A percentile compares a stretch with the other conserved stretches of the same genome.
Evolutionary conservation across 2,797 vertebrate genomes (phyloP).

Genomic region (Brachymystax lenok): DNA sequence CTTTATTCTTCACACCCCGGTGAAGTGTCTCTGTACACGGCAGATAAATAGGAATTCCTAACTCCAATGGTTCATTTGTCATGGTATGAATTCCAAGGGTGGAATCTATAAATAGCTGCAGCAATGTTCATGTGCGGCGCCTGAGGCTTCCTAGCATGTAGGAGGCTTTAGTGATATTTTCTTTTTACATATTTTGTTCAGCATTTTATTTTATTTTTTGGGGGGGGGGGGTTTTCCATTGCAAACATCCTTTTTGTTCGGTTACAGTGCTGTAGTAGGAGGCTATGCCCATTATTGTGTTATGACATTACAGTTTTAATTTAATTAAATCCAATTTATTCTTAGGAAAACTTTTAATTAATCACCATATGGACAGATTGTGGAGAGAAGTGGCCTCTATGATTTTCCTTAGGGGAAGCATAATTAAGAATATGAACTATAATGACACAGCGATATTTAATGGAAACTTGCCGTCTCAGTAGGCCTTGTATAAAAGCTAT

Average conservation of each 20-base stretch:
- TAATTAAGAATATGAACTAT: slow-evolving; percentile 88
- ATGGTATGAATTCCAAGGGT: slow-evolving; percentile 85
- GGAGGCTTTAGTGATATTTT: slow-evolving; percentile 86
- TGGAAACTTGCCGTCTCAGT: slow-evolving; percentile 81
- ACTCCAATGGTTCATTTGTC: slow-evolving; percentile 86
- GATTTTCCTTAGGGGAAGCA: slow-evolving; percentile 81
- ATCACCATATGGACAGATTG: slow-evolving; percentile 84
- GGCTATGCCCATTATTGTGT: slow-evolving; percentile 82
- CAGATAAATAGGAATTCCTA: slow-evolving; percentile 85
- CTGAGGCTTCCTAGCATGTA: slow-evolving; percentile 81
- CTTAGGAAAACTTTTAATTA: slow-evolving; percentile 89
- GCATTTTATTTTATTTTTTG: slow-evolving; percentile 65
- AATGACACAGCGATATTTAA: slow-evolving; percentile 81
- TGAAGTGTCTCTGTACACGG: slow-evolving; percentile 77
- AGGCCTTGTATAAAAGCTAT: slow-evolving; percentile 72
- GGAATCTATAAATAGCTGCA: slow-evolving; percentile 84
- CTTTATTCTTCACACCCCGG: slow-evolving; percentile 82
- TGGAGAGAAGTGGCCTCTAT: slow-evolving; percentile 79
- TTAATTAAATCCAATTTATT: slow-evolving; percentile 87
- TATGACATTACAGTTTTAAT: slow-evolving; percentile 86
- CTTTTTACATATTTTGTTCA: slow-evolving; percentile 82
- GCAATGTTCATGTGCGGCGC: slow-evolving; percentile 77
- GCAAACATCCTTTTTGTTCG: slow-evolving; percentile 71
- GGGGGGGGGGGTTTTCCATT: slow-evolving; percentile 74
- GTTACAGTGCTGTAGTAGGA: slow-evolving; percentile 69